Evolutionary conservation across 2,797 vertebrate genomes (phyloP).

Genomic region (Nothura maculosa): DNA sequence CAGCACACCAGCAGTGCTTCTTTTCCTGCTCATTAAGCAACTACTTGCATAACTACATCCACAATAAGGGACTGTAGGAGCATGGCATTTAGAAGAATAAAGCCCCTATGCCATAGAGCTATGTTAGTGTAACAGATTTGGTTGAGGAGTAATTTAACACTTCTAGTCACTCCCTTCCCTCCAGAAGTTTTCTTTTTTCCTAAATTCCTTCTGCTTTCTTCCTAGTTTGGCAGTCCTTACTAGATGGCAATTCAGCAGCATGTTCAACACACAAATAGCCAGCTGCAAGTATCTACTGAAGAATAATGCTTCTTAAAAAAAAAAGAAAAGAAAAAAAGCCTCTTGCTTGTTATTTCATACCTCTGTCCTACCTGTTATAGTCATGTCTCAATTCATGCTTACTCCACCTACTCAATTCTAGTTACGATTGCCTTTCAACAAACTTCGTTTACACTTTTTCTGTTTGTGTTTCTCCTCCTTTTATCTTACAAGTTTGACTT

Average conservation of each 20-base stretch:
- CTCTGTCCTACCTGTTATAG: background rate
- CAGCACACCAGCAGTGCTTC: conserved; percentile 6
- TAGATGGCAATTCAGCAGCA: background rate
- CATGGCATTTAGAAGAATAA: background rate
- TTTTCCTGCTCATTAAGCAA: conserved; percentile 40
- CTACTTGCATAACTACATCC: conserved; percentile 24
- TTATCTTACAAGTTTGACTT: background rate
- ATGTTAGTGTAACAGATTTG: background rate
- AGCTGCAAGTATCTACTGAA: background rate
- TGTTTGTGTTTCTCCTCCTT: background rate
- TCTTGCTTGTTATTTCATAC: background rate
- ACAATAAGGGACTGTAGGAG: background rate
- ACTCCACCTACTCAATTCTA: background rate
- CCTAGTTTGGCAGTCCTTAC: background rate
- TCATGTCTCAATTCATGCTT: background rate
- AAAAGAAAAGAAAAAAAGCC: background rate
- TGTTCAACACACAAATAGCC: background rate
- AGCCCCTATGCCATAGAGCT: background rate
- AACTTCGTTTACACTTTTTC: background rate
- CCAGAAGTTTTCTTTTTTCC: background rate
- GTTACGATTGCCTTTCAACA: background rate
- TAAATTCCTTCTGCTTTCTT: background rate
- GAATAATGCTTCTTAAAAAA: background rate
- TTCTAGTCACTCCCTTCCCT: background rate
- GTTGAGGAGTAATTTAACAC: background rate